Conservation (phyloP, 2,797 vertebrate species). For the Aplochiton taeniatus region DNA sequence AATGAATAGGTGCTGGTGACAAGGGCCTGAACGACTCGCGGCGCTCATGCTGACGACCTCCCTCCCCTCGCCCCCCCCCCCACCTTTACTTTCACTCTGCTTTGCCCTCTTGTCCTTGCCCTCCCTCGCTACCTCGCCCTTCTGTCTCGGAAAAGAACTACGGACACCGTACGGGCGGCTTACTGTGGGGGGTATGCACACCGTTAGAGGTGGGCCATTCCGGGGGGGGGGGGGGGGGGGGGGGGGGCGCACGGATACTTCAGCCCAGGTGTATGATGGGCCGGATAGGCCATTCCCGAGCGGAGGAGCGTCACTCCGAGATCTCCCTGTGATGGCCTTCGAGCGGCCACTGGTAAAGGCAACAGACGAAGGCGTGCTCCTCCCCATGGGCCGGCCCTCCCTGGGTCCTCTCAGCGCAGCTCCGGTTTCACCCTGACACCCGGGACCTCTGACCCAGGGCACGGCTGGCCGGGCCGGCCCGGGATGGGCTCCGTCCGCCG, state of each 20-base stretch:
- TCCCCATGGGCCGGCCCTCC: slow-evolving; percentile 33
- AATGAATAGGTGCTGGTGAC: slow-evolving; percentile 64
- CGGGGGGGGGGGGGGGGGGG: too few species aligned
- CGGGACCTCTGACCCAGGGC: slow-evolving; percentile 62
- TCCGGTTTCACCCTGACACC: slow-evolving; percentile 61
- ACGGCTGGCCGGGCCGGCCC: slow-evolving; percentile 54
- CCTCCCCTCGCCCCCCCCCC: slow-evolving; percentile 16
- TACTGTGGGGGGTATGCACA: not conserved
- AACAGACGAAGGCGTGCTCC: slow-evolving; percentile 40
- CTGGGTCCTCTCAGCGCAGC: slow-evolving; percentile 48
- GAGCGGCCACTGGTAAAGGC: slow-evolving; percentile 47
- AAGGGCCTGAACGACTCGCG: slow-evolving; percentile 46
- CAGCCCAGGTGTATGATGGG: too few species aligned
- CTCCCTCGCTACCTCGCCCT: slow-evolving; percentile 22
- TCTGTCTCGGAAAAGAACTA: slow-evolving; percentile 14
- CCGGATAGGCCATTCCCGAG: not conserved
- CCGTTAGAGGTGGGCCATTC: too few species aligned
- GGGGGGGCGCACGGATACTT: too few species aligned
- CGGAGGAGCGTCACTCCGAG: too few species aligned
- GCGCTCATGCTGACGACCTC: slow-evolving; percentile 39
- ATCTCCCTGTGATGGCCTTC: slow-evolving; percentile 46
- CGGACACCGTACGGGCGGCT: slow-evolving; percentile 19
- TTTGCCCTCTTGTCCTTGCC: not conserved
- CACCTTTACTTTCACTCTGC: slow-evolving; percentile 2
- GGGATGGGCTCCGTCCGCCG: slow-evolving; percentile 27